Conservation (phyloP, 2,888 invertebrate genomes). For the Erebia epiphron region DNA sequence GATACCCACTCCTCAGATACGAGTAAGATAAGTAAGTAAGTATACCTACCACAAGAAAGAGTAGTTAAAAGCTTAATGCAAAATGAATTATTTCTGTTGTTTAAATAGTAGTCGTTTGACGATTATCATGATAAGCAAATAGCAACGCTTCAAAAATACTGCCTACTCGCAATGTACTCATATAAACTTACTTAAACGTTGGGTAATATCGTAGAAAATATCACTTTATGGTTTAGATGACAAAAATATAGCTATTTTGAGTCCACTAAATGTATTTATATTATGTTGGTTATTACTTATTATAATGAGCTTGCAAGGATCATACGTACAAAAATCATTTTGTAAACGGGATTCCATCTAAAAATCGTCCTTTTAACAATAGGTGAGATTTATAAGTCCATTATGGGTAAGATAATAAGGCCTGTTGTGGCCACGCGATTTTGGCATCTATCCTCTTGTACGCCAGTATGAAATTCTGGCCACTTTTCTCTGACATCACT, state of each 20-base stretch:
- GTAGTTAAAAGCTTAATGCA: not conserved
- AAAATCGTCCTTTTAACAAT: constrained; percentile 15
- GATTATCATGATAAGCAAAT: constrained; percentile 48
- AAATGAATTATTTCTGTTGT: not conserved
- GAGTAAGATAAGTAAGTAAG: too few relatives aligned
- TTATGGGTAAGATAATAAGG: constrained; percentile 73
- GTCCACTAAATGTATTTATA: constrained; percentile 35
- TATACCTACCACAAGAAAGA: too few relatives aligned
- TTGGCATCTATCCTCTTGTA: constrained; percentile 98
- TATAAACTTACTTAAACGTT: constrained; percentile 53
- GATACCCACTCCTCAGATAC: not conserved
- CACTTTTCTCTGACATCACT: constrained; percentile 87
- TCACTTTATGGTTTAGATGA: constrained; percentile 70
- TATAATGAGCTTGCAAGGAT: not conserved
- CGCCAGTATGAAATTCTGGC: constrained; percentile 94
- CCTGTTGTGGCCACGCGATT: constrained; percentile 95
- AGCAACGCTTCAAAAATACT: constrained; percentile 70
- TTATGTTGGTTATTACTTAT: constrained; percentile 51
- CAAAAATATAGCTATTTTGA: constrained; percentile 57
- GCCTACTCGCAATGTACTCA: constrained; percentile 65
- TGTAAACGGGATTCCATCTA: constrained; percentile 5
- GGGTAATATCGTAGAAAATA: constrained; percentile 74
- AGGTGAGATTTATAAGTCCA: constrained; percentile 44
- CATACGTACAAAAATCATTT: constrained; percentile 11
- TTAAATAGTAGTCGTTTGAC: constrained; percentile 11